These are phyloP conservation scores for Plusia festucae DNA, from an alignment of 2,888 invertebrate species.

Conservation along the genomic window DNA sequence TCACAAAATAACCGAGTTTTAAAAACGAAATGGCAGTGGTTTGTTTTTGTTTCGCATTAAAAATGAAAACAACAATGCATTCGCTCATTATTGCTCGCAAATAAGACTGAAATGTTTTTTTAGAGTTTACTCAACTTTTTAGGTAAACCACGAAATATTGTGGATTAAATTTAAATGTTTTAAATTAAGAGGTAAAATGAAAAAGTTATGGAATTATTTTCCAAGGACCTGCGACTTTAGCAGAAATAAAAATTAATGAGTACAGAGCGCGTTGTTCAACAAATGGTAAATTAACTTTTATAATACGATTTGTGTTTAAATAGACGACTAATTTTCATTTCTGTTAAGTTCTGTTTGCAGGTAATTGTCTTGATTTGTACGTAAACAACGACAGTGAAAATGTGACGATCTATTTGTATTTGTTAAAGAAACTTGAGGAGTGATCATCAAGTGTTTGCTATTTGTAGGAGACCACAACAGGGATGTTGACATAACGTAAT, in stretches of 20 bases:
- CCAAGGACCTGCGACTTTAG: constrained; percentile 31
- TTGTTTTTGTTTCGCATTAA: constrained; percentile 45
- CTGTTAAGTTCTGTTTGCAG: constrained; percentile 34
- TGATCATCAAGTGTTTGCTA: constrained; percentile 19
- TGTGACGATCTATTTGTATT: constrained; percentile 31
- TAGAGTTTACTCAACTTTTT: constrained; percentile 51
- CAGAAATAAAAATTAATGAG: constrained; percentile 54
- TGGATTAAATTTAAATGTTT: constrained; percentile 54
- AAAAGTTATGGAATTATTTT: constrained; percentile 33
- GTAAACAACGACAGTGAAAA: constrained; percentile 20
- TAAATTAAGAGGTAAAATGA: constrained; percentile 44
- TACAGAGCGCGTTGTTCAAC: constrained; percentile 45
- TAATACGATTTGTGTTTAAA: constrained; percentile 51
- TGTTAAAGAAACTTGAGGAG: constrained; percentile 15
- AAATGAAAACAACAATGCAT: constrained; percentile 42
- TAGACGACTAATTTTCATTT: constrained; percentile 55
- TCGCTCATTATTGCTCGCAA: constrained; percentile 61
- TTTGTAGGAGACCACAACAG: not conserved
- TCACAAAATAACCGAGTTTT: constrained; percentile 8
- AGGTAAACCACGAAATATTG: constrained; percentile 45
- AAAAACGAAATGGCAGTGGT: not conserved
- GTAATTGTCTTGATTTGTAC: constrained; percentile 35
- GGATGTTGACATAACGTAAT: too few relatives aligned
- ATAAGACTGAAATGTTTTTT: constrained; percentile 70
- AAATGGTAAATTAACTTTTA: constrained; percentile 51